Conservation (phyloP, 1,140 invertebrate genomes). For the Branchinecta lindahli region DNA sequence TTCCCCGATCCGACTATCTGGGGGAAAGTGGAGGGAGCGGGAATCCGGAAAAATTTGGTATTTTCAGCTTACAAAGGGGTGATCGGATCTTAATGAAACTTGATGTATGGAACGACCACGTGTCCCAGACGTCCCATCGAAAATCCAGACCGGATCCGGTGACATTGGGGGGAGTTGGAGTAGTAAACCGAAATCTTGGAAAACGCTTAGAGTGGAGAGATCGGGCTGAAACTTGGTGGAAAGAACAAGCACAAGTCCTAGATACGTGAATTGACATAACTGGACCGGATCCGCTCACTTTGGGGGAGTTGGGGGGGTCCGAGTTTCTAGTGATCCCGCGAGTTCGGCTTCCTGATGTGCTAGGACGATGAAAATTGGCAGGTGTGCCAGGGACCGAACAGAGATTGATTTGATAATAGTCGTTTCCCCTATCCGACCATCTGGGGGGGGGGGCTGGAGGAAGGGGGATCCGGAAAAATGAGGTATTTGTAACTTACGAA, state of each 20-base stretch:
- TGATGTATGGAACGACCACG: background rate
- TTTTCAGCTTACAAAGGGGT: background rate
- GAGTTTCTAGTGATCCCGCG: background rate
- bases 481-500: no score
- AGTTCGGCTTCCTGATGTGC: background rate
- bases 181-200: background rate
- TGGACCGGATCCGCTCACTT: background rate
- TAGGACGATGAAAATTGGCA: no score
- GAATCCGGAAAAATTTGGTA: background rate
- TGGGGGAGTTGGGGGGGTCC: background rate
- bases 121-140: background rate
- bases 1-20: no score
- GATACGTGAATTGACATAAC: background rate
- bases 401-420: no score
- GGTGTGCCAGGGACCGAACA: no score
- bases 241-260: background rate
- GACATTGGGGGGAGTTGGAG: background rate
- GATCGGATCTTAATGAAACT: conserved; percentile 6
- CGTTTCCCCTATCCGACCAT: no score
- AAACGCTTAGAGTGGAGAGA: conserved; percentile 2
- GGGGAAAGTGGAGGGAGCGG: no score
- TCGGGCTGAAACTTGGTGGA: background rate
- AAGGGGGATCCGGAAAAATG: no score
- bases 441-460: no score
- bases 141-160: background rate